Conservation (phyloP, 2,888 invertebrate species). For the Cantharis rustica region DNA sequence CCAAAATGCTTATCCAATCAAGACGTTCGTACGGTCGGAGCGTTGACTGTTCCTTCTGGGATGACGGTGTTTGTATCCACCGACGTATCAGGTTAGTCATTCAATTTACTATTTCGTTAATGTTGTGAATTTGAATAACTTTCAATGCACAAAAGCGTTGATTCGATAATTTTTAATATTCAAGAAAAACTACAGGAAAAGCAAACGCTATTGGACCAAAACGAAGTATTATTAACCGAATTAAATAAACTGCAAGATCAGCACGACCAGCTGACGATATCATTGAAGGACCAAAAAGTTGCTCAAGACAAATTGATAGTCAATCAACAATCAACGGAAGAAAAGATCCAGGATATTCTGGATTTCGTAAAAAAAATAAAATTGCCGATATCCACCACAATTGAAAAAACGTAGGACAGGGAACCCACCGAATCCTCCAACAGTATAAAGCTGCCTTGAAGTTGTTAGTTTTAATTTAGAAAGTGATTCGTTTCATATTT, state of each 20-base stretch:
- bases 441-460: neutral
- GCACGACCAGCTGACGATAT: slow-evolving; percentile 54
- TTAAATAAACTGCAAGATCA: slow-evolving; percentile 53
- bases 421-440: too few species aligned
- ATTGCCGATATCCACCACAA: slow-evolving; percentile 18
- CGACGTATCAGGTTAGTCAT: slow-evolving; percentile 50
- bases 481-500: neutral
- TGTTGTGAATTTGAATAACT: slow-evolving; percentile 14
- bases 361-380: slow-evolving; percentile 48
- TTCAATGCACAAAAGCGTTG: slow-evolving; percentile 15
- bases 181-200: slow-evolving; percentile 55
- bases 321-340: slow-evolving; percentile 49
- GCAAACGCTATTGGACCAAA: slow-evolving; percentile 50
- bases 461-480: neutral
- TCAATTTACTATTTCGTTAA: slow-evolving; percentile 13
- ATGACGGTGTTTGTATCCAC: slow-evolving; percentile 49
- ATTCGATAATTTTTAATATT: slow-evolving; percentile 38
- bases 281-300: slow-evolving; percentile 50
- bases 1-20: slow-evolving; percentile 55
- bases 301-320: slow-evolving; percentile 49
- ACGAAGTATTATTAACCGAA: slow-evolving; percentile 50
- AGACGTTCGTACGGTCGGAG: slow-evolving; percentile 48
- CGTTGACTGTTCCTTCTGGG: slow-evolving; percentile 49
- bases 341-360: slow-evolving; percentile 52
- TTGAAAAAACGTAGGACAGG: neutral